These are phyloP conservation scores for Pleuronectes platessa DNA, from an alignment of 2,113 vertebrate species.

Conservation along the genomic window DNA sequence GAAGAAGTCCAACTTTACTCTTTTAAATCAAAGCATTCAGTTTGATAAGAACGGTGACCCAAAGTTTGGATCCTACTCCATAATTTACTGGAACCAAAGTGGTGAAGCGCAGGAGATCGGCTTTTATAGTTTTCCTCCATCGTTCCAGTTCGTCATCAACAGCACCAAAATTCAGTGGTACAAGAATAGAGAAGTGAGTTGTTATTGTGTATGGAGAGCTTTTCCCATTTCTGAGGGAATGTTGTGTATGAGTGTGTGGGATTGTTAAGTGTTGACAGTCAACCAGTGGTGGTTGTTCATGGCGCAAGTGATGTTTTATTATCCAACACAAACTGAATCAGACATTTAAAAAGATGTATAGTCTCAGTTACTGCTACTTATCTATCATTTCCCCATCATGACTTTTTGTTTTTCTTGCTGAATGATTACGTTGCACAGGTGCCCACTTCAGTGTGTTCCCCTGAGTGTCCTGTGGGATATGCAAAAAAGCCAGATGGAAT, in stretches of 20 bases:
- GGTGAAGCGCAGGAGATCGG: slow-evolving; percentile 76
- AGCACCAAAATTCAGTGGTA: slow-evolving; percentile 80
- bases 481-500: slow-evolving; percentile 34
- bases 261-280: too few relatives aligned
- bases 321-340: background rate
- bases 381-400: background rate
- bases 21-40: slow-evolving; percentile 75
- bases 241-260: too few relatives aligned
- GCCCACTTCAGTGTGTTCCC: slow-evolving; percentile 58
- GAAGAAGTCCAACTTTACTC: slow-evolving; percentile 83
- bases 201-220: background rate
- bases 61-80: slow-evolving; percentile 70
- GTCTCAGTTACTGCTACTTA: background rate
- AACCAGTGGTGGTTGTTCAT: too few relatives aligned
- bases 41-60: slow-evolving; percentile 84
- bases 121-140: slow-evolving; percentile 64
- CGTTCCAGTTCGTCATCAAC: slow-evolving; percentile 72
- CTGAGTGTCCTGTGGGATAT: slow-evolving; percentile 47
- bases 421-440: slow-evolving; percentile 41
- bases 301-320: too few relatives aligned
- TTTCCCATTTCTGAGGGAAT: background rate
- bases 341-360: background rate
- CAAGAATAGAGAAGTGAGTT: slow-evolving; percentile 55
- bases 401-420: background rate
- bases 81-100: slow-evolving; percentile 84